These are phyloP conservation scores for Sparus aurata DNA, from an alignment of 2,797 vertebrate species.

Conservation along the genomic window DNA sequence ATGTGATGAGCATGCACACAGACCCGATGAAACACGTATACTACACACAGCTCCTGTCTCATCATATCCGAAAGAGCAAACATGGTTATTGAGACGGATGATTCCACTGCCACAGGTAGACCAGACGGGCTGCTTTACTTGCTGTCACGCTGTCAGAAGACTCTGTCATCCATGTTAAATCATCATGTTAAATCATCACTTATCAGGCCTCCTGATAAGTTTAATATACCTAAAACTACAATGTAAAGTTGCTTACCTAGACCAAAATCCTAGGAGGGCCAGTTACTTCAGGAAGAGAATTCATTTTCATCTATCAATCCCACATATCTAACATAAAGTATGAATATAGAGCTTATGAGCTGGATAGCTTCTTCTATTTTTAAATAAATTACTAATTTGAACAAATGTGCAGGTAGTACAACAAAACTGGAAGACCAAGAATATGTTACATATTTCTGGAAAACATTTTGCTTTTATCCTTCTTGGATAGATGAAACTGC, in stretches of 20 bases:
- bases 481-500: neutral
- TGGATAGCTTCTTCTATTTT: neutral
- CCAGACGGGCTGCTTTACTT: slow-evolving; percentile 2
- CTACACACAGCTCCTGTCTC: slow-evolving; percentile 12
- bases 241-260: neutral
- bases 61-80: slow-evolving; percentile 10
- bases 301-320: neutral
- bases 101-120: slow-evolving; percentile 1
- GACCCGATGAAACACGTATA: slow-evolving; percentile 8
- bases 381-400: neutral
- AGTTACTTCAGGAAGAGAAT: neutral
- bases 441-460: neutral
- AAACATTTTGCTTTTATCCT: neutral
- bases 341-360: neutral
- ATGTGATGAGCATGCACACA: slow-evolving; percentile 21
- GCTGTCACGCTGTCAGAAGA: slow-evolving; percentile 2
- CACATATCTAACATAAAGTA: neutral
- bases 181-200: neutral
- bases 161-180: neutral
- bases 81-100: slow-evolving; percentile 32
- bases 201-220: neutral
- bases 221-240: neutral
- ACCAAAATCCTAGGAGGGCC: neutral
- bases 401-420: neutral
- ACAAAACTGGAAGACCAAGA: neutral